Base-by-base conservation (phyloP, 2,797 vertebrate genomes). In the Cottoperca gobio region DNA sequence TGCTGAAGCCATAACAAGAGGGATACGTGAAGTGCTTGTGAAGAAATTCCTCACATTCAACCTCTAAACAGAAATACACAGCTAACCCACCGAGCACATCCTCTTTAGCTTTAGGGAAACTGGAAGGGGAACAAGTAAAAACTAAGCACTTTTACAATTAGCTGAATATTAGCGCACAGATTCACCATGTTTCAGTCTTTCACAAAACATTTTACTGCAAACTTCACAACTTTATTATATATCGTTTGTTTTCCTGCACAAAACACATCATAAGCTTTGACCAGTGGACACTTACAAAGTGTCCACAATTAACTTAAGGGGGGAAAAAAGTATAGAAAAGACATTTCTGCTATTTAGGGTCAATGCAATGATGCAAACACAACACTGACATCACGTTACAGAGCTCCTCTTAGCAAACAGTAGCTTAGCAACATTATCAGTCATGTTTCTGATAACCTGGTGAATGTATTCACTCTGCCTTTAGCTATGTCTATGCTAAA, bases 1-100 rank as follows among this genome's bases (percentile, higher is more conserved):
- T 33, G 53, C 60, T 55, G 48, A 24, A 68, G 79, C 33, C 68
- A 71, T 17, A 72, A 76, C 49, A 84, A 33, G 4, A 24, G 3
- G 13, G 74, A 87, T 63, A 71, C 55, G 35, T 66, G 33, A 84
- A 28, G 61, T 8, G 59, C 43, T 45, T 19, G 31, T 33, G 7
- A 48, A 65, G 55, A 84, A 63, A 90, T 90, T 88, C 88, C 72
- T 73, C 63, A 76, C 73, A 62, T 83, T n/a, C 64, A 60, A 23
- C 35, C 31, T 69, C 16, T 12, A 43, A 70, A 64, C 28, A 48
- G 39, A 70, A 82, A 79, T 43, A 65, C 46, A 33, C 23, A 6
- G 54, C 24, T n/a, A 63, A 62, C 26, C 8, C 19, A 33, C 79
- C 82, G 62, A 59, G 68, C 77, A 75, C 28, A 46, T 4, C 74